Evolutionary conservation across 2,888 invertebrate genomes (phyloP).

Genomic region (Metalampra italica): DNA sequence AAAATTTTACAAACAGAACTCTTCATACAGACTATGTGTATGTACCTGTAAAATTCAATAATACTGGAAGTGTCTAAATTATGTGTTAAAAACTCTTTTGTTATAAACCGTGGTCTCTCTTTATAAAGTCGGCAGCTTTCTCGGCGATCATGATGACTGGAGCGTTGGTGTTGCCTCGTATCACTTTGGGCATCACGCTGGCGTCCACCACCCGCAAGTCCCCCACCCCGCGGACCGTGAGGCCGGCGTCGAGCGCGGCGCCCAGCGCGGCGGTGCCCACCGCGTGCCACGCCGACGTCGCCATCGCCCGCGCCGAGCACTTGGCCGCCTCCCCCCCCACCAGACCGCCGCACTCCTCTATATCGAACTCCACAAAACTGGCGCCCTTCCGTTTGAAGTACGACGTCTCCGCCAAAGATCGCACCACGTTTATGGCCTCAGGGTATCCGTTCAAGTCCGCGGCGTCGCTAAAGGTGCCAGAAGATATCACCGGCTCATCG

Average conservation of each 20-base stretch:
- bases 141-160: constrained; percentile 66
- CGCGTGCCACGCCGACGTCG: constrained; percentile 60
- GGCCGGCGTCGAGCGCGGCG: constrained; percentile 39
- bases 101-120: constrained; percentile 24
- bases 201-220: constrained; percentile 57
- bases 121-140: constrained; percentile 53
- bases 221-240: constrained; percentile 41
- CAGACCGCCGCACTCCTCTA: constrained; percentile 38
- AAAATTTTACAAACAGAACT: too few species aligned
- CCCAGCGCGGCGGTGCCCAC: constrained; percentile 62
- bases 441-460: constrained; percentile 45
- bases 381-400: constrained; percentile 46
- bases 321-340: constrained; percentile 47
- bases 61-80: too few species aligned
- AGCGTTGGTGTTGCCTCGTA: constrained; percentile 62
- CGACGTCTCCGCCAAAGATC: constrained; percentile 37
- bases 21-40: too few species aligned
- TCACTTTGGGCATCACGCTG: constrained; percentile 51
- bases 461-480: constrained; percentile 45
- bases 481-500: constrained; percentile 47
- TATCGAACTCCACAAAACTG: constrained; percentile 34
- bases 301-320: constrained; percentile 54
- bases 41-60: too few species aligned
- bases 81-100: too few species aligned
- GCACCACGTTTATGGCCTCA: constrained; percentile 36